Evolutionary conservation across 2,797 vertebrate species (phyloP).

Genomic region (Alosa sapidissima): DNA sequence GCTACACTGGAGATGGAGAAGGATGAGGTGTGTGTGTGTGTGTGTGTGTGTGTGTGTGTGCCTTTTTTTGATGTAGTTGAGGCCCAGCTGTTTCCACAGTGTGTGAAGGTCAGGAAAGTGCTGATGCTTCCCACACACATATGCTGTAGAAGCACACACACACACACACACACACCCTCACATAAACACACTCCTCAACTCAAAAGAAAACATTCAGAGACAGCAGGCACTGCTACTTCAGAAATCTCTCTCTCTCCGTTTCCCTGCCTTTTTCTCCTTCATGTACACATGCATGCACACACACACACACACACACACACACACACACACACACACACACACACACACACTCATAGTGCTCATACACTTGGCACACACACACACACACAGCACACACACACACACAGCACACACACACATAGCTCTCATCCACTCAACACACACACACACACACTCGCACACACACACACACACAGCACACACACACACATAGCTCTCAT

Average conservation of each 20-base stretch:
- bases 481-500: too few species aligned
- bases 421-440: too few species aligned
- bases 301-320: slow-evolving; percentile 25
- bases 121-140: slow-evolving; percentile 52
- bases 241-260: too few species aligned
- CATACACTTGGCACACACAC: background rate
- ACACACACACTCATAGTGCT: slow-evolving; percentile 36
- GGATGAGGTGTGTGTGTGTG: background rate
- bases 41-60: background rate
- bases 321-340: slow-evolving; percentile 39
- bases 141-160: background rate
- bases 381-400: too few species aligned
- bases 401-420: too few species aligned
- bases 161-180: slow-evolving; percentile 18
- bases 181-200: slow-evolving; percentile 26
- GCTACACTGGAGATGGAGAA: background rate
- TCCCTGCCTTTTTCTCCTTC: background rate
- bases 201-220: background rate
- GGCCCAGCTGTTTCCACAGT: slow-evolving; percentile 64
- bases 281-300: background rate
- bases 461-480: too few species aligned
- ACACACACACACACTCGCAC: too few species aligned
- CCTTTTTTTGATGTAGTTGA: background rate
- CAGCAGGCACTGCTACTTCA: background rate
- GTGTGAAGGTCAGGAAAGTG: slow-evolving; percentile 68